A percentile compares a stretch with the other conserved stretches of the same genome.
These are phyloP conservation scores for Rhombomys opimus DNA, from an alignment of 2,113 vertebrate species.

Conservation along the genomic window DNA sequence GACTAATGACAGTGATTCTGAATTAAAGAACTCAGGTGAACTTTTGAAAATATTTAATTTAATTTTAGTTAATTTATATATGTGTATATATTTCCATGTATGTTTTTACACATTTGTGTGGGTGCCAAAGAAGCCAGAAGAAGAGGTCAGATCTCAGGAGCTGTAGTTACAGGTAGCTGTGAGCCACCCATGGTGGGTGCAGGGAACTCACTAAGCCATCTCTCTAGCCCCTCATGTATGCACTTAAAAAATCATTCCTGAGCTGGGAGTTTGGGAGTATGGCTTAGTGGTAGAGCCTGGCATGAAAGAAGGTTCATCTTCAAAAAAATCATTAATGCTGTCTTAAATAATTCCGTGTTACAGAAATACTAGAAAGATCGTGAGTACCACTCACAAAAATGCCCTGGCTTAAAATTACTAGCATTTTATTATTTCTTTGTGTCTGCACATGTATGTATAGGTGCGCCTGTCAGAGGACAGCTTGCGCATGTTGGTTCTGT, in stretches of 20 bases:
- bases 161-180: background rate
- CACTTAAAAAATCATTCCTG: background rate
- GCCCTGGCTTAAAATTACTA: background rate
- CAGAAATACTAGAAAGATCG: background rate
- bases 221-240: background rate
- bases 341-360: background rate
- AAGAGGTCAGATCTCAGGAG: background rate
- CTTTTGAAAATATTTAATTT: background rate
- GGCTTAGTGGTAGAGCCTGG: background rate
- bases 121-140: background rate
- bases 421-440: background rate
- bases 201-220: background rate
- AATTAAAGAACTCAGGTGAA: conserved; percentile 9
- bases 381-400: conserved; percentile 15
- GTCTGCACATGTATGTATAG: background rate
- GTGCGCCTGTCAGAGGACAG: background rate
- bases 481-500: background rate
- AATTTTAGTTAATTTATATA: background rate
- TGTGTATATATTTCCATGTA: background rate
- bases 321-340: background rate
- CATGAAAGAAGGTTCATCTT: background rate
- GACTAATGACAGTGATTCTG: background rate
- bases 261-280: background rate
- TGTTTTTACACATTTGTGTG: background rate
- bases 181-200: background rate